A percentile compares a stretch with the other conserved stretches of the same genome.
These are phyloP conservation scores for Buceros bicornis DNA, from an alignment of 2,797 vertebrate genomes.

Conservation along the genomic window DNA sequence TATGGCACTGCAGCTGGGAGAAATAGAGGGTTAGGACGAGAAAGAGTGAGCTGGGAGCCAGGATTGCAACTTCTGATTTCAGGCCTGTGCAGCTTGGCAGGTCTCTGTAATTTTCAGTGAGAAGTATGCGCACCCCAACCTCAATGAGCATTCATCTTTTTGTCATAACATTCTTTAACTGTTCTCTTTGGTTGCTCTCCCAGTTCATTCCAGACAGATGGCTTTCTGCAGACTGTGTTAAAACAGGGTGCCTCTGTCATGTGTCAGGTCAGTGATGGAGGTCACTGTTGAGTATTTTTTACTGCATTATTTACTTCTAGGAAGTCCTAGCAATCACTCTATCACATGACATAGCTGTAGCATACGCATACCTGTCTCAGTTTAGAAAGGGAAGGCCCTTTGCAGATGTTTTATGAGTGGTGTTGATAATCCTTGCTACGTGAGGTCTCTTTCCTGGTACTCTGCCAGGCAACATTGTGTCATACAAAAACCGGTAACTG, in stretches of 20 bases:
- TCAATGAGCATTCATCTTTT: conserved; percentile 23
- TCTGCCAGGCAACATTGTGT: background rate
- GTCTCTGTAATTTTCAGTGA: background rate
- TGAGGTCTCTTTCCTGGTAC: background rate
- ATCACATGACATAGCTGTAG: background rate
- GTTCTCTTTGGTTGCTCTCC: conserved; percentile 55
- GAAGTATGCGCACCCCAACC: conserved; percentile 44
- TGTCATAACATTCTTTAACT: conserved; percentile 46
- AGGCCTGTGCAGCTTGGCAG: conserved; percentile 28
- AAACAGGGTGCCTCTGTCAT: background rate
- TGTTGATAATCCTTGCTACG: background rate
- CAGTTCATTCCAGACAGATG: background rate
- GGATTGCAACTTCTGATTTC: background rate
- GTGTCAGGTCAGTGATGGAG: background rate
- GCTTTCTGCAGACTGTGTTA: conserved; percentile 3
- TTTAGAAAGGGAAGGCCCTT: background rate
- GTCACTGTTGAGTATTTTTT: background rate
- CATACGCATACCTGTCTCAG: background rate
- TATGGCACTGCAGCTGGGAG: background rate
- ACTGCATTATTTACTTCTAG: background rate
- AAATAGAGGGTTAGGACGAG: background rate
- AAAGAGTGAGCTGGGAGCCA: background rate
- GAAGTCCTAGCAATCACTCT: background rate
- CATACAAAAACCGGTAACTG: background rate
- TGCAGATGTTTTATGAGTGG: background rate